These are phyloP conservation scores for Echinops telfairi DNA, from an alignment of 2,113 vertebrate species.

Conservation along the genomic window DNA sequence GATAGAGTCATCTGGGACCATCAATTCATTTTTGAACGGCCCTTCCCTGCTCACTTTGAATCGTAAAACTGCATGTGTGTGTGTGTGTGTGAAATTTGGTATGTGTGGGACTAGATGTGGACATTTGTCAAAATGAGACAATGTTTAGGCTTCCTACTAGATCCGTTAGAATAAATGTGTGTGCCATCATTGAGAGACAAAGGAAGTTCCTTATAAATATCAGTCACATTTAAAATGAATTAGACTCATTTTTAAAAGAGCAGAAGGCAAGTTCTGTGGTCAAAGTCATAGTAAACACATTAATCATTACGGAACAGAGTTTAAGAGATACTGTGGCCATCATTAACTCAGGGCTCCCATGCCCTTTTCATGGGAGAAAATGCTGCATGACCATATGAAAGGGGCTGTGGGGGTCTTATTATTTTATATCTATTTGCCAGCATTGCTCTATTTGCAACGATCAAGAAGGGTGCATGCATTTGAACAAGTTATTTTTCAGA, in stretches of 20 bases:
- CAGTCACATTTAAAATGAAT: conserved; percentile 73
- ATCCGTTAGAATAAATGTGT: conserved; percentile 70
- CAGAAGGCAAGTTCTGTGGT: conserved; percentile 60
- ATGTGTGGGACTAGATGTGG: conserved; percentile 35
- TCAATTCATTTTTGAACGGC: conserved; percentile 38
- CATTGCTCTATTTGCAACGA: conserved; percentile 58
- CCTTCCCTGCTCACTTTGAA: conserved; percentile 52
- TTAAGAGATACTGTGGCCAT: neutral
- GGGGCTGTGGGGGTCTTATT: conserved; percentile 39
- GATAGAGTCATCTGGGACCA: conserved; percentile 51
- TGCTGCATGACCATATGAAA: conserved; percentile 54
- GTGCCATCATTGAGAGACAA: conserved; percentile 51
- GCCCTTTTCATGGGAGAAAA: conserved; percentile 16
- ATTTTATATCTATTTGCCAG: conserved; percentile 61
- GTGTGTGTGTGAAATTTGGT: conserved; percentile 55
- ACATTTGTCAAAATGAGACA: conserved; percentile 67
- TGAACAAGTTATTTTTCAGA: conserved; percentile 67
- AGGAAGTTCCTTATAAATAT: conserved; percentile 65
- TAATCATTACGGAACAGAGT: conserved; percentile 55
- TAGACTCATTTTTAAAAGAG: conserved; percentile 72
- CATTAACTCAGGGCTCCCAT: conserved; percentile 59
- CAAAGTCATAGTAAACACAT: conserved; percentile 74
- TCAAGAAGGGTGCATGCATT: conserved; percentile 68
- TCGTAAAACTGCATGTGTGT: conserved; percentile 6
- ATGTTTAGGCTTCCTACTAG: conserved; percentile 50